A percentile compares a stretch with the other conserved stretches of the same genome.
Evolutionary conservation across 2,888 invertebrate genomes (phyloP).

Genomic region (Oeneis ivallda): DNA sequence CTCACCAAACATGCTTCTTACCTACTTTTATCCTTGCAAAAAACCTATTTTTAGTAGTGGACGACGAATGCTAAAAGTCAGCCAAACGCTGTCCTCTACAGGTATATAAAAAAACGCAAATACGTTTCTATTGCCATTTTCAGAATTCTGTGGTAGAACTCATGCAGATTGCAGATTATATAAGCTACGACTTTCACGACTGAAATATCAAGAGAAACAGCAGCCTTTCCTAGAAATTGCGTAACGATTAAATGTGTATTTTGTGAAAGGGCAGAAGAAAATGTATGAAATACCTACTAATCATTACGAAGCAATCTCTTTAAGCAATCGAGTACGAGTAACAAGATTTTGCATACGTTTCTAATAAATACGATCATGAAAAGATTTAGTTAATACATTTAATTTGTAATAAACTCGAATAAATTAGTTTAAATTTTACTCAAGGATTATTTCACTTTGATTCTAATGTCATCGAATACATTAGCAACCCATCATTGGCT

Average conservation of each 20-base stretch:
- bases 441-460: too few relatives aligned
- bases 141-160: not conserved
- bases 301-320: not conserved
- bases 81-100: too few relatives aligned
- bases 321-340: not conserved
- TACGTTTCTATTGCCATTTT: not conserved
- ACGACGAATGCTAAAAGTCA: too few relatives aligned
- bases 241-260: slow-evolving; percentile 18
- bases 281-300: slow-evolving; percentile 12
- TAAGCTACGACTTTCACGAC: slow-evolving; percentile 16
- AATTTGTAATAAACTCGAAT: not conserved
- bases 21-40: too few relatives aligned
- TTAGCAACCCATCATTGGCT: too few relatives aligned
- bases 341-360: not conserved
- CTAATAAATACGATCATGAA: too few relatives aligned
- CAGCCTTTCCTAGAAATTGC: slow-evolving; percentile 18
- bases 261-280: slow-evolving; percentile 22
- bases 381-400: not conserved
- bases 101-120: too few relatives aligned
- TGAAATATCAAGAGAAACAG: slow-evolving; percentile 21
- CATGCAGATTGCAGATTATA: slow-evolving; percentile 7
- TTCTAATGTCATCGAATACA: too few relatives aligned
- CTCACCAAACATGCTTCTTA: too few relatives aligned
- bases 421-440: not conserved
- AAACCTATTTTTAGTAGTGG: too few relatives aligned